Evolutionary conservation across 2,888 invertebrate genomes (phyloP).

Genomic region (Euproctis similis): DNA sequence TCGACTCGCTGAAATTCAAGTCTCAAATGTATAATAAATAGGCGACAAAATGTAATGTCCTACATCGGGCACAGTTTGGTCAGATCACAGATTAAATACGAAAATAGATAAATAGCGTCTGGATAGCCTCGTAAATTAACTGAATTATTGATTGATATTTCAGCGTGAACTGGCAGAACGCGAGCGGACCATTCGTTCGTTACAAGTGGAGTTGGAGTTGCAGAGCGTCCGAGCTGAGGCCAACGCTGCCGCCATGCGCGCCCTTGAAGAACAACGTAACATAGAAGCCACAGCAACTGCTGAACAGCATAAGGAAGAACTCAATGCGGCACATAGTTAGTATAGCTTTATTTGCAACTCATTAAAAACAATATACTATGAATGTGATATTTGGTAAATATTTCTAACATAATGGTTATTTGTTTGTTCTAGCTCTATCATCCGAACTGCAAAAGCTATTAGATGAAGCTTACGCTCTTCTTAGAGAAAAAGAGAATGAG

Average conservation of each 20-base stretch:
- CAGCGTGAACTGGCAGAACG: constrained; percentile 48
- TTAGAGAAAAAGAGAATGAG: constrained; percentile 69
- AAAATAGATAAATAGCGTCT: no score
- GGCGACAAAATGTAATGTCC: no score
- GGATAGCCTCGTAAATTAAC: no score
- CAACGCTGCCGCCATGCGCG: constrained; percentile 46
- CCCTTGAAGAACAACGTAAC: constrained; percentile 50
- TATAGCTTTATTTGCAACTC: constrained; percentile 1
- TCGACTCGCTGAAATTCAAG: no score
- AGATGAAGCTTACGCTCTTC: constrained; percentile 69
- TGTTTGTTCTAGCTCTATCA: constrained; percentile 56
- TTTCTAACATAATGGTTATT: constrained; percentile 3
- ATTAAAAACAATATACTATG: no score
- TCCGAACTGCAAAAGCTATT: constrained; percentile 67
- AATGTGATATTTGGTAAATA: not conserved
- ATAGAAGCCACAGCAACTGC: constrained; percentile 40
- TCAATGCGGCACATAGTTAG: constrained; percentile 63
- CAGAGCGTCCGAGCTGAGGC: constrained; percentile 53
- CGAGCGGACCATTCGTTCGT: constrained; percentile 67
- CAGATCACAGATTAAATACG: no score
- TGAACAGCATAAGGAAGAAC: constrained; percentile 62
- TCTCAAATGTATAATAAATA: no score
- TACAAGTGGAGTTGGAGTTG: constrained; percentile 56
- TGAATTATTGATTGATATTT: no score
- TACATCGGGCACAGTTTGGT: no score